phyloP scores from a whole-genome alignment of 2,113 vertebrate genomes.

The Heterochromis multidens region DNA sequence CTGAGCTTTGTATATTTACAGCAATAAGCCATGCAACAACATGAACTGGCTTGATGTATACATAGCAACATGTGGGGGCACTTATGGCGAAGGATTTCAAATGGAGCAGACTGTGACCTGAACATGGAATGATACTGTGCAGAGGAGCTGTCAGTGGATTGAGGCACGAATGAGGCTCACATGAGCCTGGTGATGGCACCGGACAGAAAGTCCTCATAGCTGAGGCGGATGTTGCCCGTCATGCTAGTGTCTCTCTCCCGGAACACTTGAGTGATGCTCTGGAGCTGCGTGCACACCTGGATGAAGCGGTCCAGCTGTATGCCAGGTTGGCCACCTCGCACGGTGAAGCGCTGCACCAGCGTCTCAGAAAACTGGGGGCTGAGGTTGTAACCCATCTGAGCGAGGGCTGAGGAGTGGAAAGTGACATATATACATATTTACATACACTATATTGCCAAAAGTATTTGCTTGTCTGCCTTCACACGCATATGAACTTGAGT shows the following conservation, averaged over 20 bases:
- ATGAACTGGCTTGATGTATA: not conserved
- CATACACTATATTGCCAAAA: too few species aligned
- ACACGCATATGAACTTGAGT: too few species aligned
- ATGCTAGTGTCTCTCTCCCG: slow-evolving; percentile 85
- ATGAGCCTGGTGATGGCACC: slow-evolving; percentile 83
- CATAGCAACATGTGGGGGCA: not conserved
- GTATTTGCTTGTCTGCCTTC: too few species aligned
- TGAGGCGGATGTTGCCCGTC: slow-evolving; percentile 80
- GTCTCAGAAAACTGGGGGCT: slow-evolving; percentile 91
- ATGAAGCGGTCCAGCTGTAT: slow-evolving; percentile 95
- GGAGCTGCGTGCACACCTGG: slow-evolving; percentile 92
- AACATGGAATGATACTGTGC: slow-evolving; percentile 10
- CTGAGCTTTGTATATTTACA: not conserved
- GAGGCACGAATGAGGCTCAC: slow-evolving; percentile 73
- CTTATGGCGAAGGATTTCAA: not conserved
- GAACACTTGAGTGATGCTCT: slow-evolving; percentile 88
- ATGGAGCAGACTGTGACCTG: not conserved
- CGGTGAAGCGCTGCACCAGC: slow-evolving; percentile 76
- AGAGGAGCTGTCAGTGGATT: not conserved
- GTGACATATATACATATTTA: not conserved
- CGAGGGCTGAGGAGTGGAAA: slow-evolving; percentile 76
- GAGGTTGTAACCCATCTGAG: slow-evolving; percentile 94
- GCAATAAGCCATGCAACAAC: slow-evolving; percentile 8
- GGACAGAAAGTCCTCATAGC: slow-evolving; percentile 92
- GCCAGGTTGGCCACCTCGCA: slow-evolving; percentile 51